Base-by-base conservation (phyloP, 2,113 vertebrate genomes). In the Phaetusa simplex region DNA sequence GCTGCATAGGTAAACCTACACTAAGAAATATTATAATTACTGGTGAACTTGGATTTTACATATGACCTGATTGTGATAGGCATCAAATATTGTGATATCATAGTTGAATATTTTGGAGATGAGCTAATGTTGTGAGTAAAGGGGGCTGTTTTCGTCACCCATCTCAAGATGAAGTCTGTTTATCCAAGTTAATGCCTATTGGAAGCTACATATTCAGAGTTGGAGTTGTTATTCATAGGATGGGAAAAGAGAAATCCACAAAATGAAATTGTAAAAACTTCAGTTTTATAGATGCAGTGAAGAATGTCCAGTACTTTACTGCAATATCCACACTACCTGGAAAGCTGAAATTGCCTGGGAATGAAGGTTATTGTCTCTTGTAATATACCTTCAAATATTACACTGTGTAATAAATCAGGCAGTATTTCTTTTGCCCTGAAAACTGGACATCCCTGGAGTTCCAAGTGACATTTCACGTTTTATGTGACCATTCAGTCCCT, bases 381-480 rank as follows among this genome's bases (percentile, higher is more conserved):
- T 93, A 93, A 96, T 97, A 94, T 95, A 96, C 94, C 85, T 97
- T 95, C 82, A 8, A 87, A 86, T 86, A 90, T 97, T 96, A 95
- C 42, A 71, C 56, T 53, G 40, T 86, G 73, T 95, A 87, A 97
- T 98, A 98, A 98, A 98, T 96, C 96, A 86, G 91, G 91, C 55
- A 89, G 22, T 98, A 97, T 97, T 97, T 97, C 95, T 96, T 47
- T 89, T 20, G 42, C 81, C 88, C 84, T 95, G 90, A 96, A 97
- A 97, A 50, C 50, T 94, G 96, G 97, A 80, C 85, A 93, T 95
- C 95, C 93, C 95, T 84, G 82, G 97, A 97, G 95, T 97, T 97
- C 82, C 92, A 80, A 91, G 88, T 98, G 97, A 96, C 96, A 98
- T 98, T 98, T 98, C 47, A 47, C 38, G 13, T 94, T 98, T 97